These are phyloP conservation scores for Chymomyza procnemis DNA, from an alignment of 2,888 invertebrate genomes.

Conservation along the genomic window DNA sequence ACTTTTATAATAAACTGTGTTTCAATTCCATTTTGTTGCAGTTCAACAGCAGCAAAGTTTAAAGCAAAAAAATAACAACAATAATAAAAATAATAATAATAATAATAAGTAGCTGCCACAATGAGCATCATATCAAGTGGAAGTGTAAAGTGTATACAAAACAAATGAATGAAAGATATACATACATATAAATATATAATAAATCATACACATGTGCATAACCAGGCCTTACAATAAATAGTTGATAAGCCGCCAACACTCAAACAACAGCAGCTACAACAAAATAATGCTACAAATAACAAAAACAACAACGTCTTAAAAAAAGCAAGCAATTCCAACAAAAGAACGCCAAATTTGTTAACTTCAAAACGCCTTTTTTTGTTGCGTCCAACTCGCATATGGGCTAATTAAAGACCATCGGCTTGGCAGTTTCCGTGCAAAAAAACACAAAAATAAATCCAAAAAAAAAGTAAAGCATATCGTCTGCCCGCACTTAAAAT, in stretches of 20 bases:
- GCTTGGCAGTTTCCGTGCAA: conserved; percentile 25
- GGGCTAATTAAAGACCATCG: conserved; percentile 52
- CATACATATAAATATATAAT: background rate
- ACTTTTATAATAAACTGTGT: conserved; percentile 6
- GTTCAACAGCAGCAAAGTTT: background rate
- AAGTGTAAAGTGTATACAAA: conserved; percentile 51
- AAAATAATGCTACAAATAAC: conserved; percentile 20
- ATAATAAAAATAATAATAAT: background rate
- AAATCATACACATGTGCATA: background rate
- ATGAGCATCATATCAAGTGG: conserved; percentile 53
- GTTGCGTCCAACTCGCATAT: conserved; percentile 32
- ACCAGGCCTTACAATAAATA: conserved; percentile 27
- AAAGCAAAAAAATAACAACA: background rate
- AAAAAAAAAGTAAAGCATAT: conserved; percentile 16
- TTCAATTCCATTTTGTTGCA: conserved; percentile 3
- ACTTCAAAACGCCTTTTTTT: conserved; percentile 12
- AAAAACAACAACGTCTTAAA: conserved; percentile 15
- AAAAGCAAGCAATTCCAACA: background rate
- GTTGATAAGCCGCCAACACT: conserved; percentile 40
- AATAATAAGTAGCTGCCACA: background rate
- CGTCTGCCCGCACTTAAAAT: conserved; percentile 12
- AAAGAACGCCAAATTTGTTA: background rate
- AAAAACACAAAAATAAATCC: conserved; percentile 26
- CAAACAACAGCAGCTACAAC: conserved; percentile 16
- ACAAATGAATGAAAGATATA: conserved; percentile 34